These are phyloP conservation scores for Callithrix jacchus DNA, from an alignment of 2,113 vertebrate species.

Conservation along the genomic window DNA sequence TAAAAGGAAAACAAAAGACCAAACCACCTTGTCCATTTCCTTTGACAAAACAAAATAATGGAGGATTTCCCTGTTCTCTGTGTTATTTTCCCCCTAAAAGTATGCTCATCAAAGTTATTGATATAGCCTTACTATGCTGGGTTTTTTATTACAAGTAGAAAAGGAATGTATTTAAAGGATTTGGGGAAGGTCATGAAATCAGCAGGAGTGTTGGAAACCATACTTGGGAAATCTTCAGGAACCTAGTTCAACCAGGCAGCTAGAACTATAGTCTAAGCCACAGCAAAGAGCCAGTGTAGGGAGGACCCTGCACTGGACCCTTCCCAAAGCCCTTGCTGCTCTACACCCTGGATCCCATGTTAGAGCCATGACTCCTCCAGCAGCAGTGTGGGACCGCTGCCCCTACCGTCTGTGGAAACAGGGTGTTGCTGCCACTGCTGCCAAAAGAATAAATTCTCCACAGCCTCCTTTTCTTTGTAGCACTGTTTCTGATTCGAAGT, in stretches of 20 bases:
- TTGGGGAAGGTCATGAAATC: not conserved
- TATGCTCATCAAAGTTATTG: not conserved
- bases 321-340: no score
- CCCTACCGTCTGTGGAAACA: no score
- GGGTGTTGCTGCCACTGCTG: not conserved
- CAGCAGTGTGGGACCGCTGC: not conserved
- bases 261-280: fast-evolving
- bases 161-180: not conserved
- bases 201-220: not conserved
- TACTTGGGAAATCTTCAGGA: not conserved
- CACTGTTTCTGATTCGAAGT: not conserved
- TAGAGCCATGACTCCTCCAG: fast-evolving
- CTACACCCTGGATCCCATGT: not conserved
- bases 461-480: no score
- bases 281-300: fast-evolving
- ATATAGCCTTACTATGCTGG: not conserved
- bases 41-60: not conserved
- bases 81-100: not conserved
- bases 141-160: not conserved
- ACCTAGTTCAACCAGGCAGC: no score
- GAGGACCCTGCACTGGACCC: not conserved
- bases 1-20: not conserved
- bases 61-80: not conserved
- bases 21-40: not conserved
- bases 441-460: no score